These are phyloP conservation scores for Melipona beecheii DNA, from an alignment of 2,888 invertebrate genomes.

Conservation along the genomic window DNA sequence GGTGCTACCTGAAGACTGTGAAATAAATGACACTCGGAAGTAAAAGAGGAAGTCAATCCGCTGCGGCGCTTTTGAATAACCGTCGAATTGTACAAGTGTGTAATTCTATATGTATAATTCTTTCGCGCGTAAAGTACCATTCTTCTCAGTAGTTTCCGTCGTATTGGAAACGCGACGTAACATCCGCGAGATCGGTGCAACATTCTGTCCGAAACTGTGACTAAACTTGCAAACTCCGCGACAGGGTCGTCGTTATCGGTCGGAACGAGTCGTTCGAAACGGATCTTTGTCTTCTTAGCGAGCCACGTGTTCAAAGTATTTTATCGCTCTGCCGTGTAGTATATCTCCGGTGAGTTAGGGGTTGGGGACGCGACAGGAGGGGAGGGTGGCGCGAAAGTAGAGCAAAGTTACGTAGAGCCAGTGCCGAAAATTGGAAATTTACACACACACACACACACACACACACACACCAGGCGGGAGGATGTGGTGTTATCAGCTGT, in stretches of 20 bases:
- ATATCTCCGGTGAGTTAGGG: not conserved
- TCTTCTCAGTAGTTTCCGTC: not conserved
- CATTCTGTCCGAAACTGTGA: slow-evolving; percentile 67
- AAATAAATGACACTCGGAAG: too few relatives aligned
- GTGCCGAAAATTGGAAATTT: not conserved
- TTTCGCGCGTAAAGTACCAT: not conserved
- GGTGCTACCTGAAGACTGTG: too few relatives aligned
- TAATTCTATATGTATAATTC: too few relatives aligned
- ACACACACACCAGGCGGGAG: not conserved
- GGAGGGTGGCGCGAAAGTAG: not conserved
- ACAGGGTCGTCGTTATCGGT: slow-evolving; percentile 9
- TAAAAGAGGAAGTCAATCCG: too few relatives aligned
- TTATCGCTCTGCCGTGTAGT: not conserved
- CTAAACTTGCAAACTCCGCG: slow-evolving; percentile 66
- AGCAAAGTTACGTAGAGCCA: not conserved
- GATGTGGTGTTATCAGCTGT: slow-evolving; percentile 46
- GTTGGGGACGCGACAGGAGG: too few relatives aligned
- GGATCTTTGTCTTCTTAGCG: slow-evolving; percentile 10
- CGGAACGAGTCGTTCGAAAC: slow-evolving; percentile 1
- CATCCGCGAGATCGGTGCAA: slow-evolving; percentile 55
- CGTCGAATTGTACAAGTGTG: too few relatives aligned
- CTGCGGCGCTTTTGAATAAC: too few relatives aligned
- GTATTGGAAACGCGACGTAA: slow-evolving; percentile 1
- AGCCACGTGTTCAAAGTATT: not conserved
- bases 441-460: too few relatives aligned